Conservation (phyloP, 1,140 invertebrate species). For the Drosophila sucinea region DNA sequence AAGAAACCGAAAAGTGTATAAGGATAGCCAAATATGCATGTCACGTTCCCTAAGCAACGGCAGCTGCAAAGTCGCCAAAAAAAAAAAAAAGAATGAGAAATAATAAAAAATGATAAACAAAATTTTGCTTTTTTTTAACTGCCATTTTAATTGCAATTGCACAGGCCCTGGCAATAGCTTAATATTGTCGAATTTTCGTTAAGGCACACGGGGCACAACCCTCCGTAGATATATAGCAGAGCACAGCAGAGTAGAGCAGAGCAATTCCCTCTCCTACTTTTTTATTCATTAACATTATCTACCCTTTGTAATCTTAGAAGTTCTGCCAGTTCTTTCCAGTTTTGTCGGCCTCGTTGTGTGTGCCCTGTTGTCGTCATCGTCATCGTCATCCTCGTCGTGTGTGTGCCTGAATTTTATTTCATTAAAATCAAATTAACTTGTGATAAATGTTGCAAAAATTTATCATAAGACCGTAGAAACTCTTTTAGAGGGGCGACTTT, state of each 20-base stretch:
- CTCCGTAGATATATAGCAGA: neutral
- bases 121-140: constrained; percentile 54
- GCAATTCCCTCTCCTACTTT: constrained; percentile 11
- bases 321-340: constrained; percentile 57
- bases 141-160: constrained; percentile 70
- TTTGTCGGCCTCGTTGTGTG: constrained; percentile 36
- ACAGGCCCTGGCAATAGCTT: constrained; percentile 59
- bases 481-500: constrained; percentile 19
- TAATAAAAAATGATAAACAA: constrained; percentile 42
- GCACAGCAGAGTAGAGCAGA: neutral
- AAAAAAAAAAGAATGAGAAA: neutral
- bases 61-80: constrained; percentile 58
- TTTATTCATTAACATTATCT: constrained; percentile 79
- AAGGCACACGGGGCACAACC: constrained; percentile 32
- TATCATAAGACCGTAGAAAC: constrained; percentile 58
- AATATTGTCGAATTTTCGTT: constrained; percentile 78
- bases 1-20: constrained; percentile 30
- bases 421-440: constrained; percentile 82
- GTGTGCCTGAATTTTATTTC: constrained; percentile 70
- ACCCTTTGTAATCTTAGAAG: constrained; percentile 71
- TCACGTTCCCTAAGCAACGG: constrained; percentile 56
- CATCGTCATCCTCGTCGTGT: constrained; percentile 6
- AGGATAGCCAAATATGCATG: constrained; percentile 60
- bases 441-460: constrained; percentile 78
- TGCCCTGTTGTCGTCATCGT: constrained; percentile 4